A percentile compares a stretch with the other conserved stretches of the same genome.
Conservation (phyloP, 1,140 invertebrate genomes). For the Caenorhabditis brenneri region DNA sequence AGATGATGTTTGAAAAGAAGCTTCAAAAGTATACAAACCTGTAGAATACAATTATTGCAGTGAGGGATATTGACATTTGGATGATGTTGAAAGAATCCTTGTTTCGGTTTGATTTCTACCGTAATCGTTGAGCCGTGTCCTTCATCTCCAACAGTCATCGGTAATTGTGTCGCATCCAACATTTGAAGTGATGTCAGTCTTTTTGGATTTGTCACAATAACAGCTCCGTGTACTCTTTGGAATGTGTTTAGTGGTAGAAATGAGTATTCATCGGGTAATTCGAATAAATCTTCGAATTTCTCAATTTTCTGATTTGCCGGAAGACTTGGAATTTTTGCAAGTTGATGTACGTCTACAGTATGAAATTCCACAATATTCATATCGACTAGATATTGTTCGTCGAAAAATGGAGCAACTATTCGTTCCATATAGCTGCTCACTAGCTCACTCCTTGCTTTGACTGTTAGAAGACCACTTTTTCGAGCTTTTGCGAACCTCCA, state of each 20-base stretch:
- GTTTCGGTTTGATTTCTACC: slow-evolving; percentile 67
- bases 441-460: slow-evolving; percentile 63
- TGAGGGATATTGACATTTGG: slow-evolving; percentile 60
- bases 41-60: slow-evolving; percentile 70
- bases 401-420: slow-evolving; percentile 64
- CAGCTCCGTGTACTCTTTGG: slow-evolving; percentile 8
- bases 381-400: slow-evolving; percentile 59
- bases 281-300: slow-evolving; percentile 58
- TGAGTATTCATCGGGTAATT: slow-evolving; percentile 48
- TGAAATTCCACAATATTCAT: slow-evolving; percentile 61
- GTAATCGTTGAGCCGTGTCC: slow-evolving; percentile 64
- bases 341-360: slow-evolving; percentile 59
- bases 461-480: slow-evolving; percentile 60
- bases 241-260: slow-evolving; percentile 44
- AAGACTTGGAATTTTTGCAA: slow-evolving; percentile 67
- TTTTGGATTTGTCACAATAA: slow-evolving; percentile 32
- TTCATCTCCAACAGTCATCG: slow-evolving; percentile 40
- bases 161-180: slow-evolving; percentile 67
- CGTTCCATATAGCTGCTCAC: slow-evolving; percentile 61
- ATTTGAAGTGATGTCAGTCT: slow-evolving; percentile 62
- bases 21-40: slow-evolving; percentile 55
- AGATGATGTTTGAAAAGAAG: slow-evolving; percentile 36
- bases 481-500: slow-evolving; percentile 68
- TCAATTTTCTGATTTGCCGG: slow-evolving; percentile 66
- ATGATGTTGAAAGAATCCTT: slow-evolving; percentile 60